A percentile compares a stretch with the other conserved stretches of the same genome.
phyloP scores from a whole-genome alignment of 2,113 vertebrate genomes.

The Piliocolobus tephrosceles region DNA sequence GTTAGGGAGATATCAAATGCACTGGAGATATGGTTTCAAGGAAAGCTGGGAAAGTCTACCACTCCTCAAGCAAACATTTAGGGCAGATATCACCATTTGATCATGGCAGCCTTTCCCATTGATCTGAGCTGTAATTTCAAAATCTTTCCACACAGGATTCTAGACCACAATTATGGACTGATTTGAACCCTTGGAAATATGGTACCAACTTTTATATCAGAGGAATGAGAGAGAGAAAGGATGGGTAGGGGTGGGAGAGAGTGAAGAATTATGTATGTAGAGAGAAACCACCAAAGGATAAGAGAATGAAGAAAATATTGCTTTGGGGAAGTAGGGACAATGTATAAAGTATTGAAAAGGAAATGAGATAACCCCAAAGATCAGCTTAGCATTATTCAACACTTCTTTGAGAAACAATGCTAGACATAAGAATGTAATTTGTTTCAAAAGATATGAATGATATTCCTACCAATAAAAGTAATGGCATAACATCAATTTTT shows the following conservation, averaged over 20 bases:
- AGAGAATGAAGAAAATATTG: not conserved
- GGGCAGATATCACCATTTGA: not conserved
- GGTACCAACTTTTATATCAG: not conserved
- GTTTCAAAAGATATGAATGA: not conserved
- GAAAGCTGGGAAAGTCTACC: not conserved
- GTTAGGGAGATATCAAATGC: not conserved
- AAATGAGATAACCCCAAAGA: not conserved
- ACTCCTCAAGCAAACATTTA: not conserved
- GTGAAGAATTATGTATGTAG: not conserved
- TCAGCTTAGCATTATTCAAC: not conserved
- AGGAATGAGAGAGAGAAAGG: not conserved
- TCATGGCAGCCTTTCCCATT: not conserved
- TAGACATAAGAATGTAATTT: not conserved
- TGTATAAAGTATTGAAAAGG: not conserved
- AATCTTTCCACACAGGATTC: slow-evolving; percentile 4
- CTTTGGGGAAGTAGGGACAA: not conserved
- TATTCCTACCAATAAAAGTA: not conserved
- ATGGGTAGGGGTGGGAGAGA: not conserved
- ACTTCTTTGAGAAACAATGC: not conserved
- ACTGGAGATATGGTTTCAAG: not conserved
- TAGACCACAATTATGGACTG: not conserved
- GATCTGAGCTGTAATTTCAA: not conserved
- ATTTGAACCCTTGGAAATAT: not conserved
- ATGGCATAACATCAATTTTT: not conserved
- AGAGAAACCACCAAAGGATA: not conserved